phyloP scores from a whole-genome alignment of 2,797 vertebrate genomes.

The Microcaecilia unicolor region DNA sequence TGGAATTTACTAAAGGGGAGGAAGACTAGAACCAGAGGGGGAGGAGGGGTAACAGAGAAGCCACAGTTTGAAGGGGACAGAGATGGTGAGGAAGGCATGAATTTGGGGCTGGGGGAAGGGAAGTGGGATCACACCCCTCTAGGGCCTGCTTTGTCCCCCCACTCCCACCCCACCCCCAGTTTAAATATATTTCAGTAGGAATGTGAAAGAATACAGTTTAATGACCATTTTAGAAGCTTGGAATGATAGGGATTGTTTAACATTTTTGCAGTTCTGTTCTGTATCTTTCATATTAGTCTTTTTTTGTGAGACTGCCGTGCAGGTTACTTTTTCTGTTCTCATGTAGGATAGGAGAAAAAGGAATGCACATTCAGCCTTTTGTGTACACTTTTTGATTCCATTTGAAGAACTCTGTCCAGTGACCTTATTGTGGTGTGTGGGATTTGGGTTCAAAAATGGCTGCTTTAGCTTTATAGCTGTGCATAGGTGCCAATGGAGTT shows the following conservation, averaged over 20 bases:
- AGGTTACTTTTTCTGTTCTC: no score
- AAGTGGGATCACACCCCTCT: neutral
- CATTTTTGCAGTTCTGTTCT: no score
- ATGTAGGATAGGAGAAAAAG: no score
- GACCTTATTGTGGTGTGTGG: neutral
- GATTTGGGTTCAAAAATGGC: slow-evolving; percentile 8
- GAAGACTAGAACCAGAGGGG: slow-evolving; percentile 20
- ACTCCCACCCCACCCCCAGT: no score
- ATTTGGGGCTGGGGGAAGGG: no score
- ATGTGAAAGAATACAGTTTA: no score
- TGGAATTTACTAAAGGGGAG: slow-evolving; percentile 12
- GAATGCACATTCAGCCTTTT: no score
- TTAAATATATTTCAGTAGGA: slow-evolving; percentile 1
- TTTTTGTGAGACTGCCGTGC: no score
- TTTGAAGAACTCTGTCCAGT: slow-evolving; percentile 7
- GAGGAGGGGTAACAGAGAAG: neutral
- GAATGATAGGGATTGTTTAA: no score
- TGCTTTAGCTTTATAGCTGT: neutral
- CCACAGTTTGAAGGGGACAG: neutral
- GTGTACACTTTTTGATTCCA: no score
- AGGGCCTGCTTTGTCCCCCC: slow-evolving; percentile 6
- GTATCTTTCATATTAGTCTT: no score
- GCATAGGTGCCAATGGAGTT: neutral
- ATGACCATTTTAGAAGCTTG: no score
- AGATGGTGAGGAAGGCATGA: neutral